Evolutionary conservation across 2,797 vertebrate genomes (phyloP).

Genomic region (Trachurus trachurus): DNA sequence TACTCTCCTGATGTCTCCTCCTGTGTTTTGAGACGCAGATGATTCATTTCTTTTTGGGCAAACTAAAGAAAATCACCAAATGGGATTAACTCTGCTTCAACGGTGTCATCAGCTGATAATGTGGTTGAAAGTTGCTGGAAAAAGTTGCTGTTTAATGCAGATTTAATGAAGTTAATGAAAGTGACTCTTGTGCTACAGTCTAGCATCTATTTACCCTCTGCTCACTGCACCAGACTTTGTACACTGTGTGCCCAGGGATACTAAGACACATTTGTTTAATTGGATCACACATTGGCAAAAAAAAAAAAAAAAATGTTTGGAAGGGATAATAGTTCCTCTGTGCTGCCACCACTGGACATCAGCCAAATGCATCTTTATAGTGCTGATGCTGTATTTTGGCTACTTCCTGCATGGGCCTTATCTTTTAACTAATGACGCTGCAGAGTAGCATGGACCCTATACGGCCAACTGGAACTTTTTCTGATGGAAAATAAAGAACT

Average conservation of each 20-base stretch:
- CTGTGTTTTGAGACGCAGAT: neutral
- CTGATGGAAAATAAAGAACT: neutral
- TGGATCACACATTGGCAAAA: slow-evolving; percentile 15
- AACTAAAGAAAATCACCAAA: neutral
- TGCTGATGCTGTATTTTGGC: slow-evolving; percentile 31
- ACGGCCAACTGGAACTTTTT: neutral
- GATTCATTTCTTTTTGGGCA: neutral
- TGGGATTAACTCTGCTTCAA: neutral
- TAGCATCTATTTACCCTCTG: neutral
- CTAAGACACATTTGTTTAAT: slow-evolving; percentile 33
- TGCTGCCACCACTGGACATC: neutral
- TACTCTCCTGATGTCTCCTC: neutral
- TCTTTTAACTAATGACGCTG: slow-evolving; percentile 21
- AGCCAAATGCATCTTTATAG: slow-evolving; percentile 27
- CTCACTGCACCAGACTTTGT: neutral
- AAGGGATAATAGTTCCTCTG: slow-evolving; percentile 3
- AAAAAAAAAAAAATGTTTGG: slow-evolving; percentile 35
- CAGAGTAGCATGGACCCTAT: neutral
- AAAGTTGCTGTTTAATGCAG: neutral
- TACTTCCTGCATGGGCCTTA: neutral
- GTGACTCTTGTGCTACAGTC: neutral
- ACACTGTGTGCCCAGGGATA: neutral
- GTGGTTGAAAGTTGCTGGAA: neutral
- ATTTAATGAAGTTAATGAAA: neutral
- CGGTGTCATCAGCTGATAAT: slow-evolving; percentile 13